phyloP scores from a whole-genome alignment of 2,888 invertebrate species.

The Rhorus exstirpatorius region DNA sequence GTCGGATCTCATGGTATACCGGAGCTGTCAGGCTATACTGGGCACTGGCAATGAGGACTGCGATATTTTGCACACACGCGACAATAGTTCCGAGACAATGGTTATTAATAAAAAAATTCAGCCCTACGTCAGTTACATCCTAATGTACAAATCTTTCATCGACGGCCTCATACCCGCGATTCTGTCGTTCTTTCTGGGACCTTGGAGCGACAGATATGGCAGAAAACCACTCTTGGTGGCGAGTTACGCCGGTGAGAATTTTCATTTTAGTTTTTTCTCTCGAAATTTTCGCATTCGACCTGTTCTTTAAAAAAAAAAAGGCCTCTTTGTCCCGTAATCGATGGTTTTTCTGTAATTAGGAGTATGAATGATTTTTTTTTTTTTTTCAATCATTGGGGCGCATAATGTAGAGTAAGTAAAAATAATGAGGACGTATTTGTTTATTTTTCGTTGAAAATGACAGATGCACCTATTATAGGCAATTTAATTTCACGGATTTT shows the following conservation, averaged over 20 bases:
- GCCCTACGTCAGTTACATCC: constrained; percentile 89
- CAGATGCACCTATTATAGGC: no score
- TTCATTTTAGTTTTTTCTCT: background rate
- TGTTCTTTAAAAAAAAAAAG: no score
- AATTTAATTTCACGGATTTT: no score
- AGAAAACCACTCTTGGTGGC: constrained; percentile 90
- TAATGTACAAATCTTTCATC: constrained; percentile 89
- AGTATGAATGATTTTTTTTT: no score
- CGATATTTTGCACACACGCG: constrained; percentile 87
- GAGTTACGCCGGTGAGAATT: constrained; percentile 88
- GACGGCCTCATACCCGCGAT: constrained; percentile 90
- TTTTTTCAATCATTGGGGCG: no score
- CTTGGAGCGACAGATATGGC: constrained; percentile 94
- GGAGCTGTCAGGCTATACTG: constrained; percentile 89
- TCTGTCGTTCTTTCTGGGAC: constrained; percentile 91
- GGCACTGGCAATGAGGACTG: constrained; percentile 88
- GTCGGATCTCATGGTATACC: constrained; percentile 90
- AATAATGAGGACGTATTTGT: no score
- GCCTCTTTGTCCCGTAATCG: no score
- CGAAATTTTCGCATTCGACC: no score
- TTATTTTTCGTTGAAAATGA: no score
- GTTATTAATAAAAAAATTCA: constrained; percentile 88
- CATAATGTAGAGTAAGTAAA: no score
- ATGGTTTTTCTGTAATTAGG: no score
- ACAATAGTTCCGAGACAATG: constrained; percentile 86